These are phyloP conservation scores for Hypothenemus hampei DNA, from an alignment of 1,140 invertebrate genomes.

Conservation along the genomic window DNA sequence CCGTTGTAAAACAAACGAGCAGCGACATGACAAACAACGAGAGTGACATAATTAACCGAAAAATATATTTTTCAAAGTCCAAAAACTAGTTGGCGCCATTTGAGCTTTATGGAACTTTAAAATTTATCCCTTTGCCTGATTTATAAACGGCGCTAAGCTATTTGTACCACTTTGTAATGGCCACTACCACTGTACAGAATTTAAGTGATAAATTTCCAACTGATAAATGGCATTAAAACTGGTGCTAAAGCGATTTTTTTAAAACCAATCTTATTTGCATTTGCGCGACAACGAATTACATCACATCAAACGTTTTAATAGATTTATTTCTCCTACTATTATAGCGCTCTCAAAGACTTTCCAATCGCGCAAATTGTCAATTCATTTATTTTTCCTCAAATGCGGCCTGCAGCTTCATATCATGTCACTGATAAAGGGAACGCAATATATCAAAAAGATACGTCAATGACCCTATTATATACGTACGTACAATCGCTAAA, in stretches of 20 bases:
- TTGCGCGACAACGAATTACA: too few relatives aligned
- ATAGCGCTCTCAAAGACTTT: too few relatives aligned
- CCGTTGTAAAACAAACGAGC: too few relatives aligned
- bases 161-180: constrained; percentile 29
- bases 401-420: too few relatives aligned
- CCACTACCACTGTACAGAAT: constrained; percentile 27
- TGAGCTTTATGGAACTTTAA: constrained; percentile 28
- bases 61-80: constrained; percentile 24
- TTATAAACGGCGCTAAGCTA: constrained; percentile 28
- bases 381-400: too few relatives aligned
- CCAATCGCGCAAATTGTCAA: too few relatives aligned
- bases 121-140: constrained; percentile 27
- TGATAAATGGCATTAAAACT: constrained; percentile 23
- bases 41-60: constrained; percentile 23
- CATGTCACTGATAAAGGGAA: too few relatives aligned
- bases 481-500: constrained; percentile 15
- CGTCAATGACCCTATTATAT: constrained; percentile 12
- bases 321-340: too few relatives aligned
- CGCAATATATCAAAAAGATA: too few relatives aligned
- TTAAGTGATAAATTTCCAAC: constrained; percentile 27
- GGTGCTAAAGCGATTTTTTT: constrained; percentile 18
- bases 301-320: too few relatives aligned
- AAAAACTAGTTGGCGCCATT: constrained; percentile 27
- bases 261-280: constrained; percentile 15
- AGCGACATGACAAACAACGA: constrained; percentile 16